Conservation (phyloP, 2,797 vertebrate genomes). For the Buphagus erythrorhynchus region DNA sequence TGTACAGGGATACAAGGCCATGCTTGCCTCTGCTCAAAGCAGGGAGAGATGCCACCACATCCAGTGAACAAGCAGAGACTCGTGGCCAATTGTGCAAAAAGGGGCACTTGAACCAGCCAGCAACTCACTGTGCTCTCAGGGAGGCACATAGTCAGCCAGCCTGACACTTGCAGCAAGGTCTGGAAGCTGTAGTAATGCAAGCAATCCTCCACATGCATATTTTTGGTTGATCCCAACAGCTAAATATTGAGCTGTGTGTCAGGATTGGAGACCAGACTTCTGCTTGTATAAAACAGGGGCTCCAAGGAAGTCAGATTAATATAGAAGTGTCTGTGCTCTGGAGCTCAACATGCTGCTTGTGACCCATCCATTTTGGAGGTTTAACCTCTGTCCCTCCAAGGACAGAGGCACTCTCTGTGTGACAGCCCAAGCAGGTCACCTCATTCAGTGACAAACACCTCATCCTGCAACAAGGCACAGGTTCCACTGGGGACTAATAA, state of each 20-base stretch:
- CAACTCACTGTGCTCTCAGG: not conserved
- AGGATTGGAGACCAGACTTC: not conserved
- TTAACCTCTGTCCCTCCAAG: not conserved
- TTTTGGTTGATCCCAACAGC: not conserved
- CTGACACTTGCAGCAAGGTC: not conserved
- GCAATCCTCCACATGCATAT: not conserved
- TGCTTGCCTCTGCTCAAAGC: not conserved
- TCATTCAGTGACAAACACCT: not conserved
- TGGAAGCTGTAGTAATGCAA: not conserved
- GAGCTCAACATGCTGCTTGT: not conserved
- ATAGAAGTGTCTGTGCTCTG: not conserved
- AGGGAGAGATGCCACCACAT: not conserved
- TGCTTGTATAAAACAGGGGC: not conserved
- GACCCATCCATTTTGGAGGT: not conserved
- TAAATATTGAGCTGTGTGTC: rapidly evolving
- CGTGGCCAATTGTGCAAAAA: not conserved
- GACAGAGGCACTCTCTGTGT: not conserved
- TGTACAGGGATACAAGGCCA: not conserved
- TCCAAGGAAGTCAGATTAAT: not conserved
- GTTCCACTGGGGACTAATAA: not conserved
- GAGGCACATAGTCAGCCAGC: not conserved
- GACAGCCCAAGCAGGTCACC: not conserved
- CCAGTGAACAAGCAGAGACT: not conserved
- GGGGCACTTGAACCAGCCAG: not conserved
- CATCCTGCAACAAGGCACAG: not conserved